phyloP scores from a whole-genome alignment of 1,140 invertebrate species.

The Hyles euphorbiae region DNA sequence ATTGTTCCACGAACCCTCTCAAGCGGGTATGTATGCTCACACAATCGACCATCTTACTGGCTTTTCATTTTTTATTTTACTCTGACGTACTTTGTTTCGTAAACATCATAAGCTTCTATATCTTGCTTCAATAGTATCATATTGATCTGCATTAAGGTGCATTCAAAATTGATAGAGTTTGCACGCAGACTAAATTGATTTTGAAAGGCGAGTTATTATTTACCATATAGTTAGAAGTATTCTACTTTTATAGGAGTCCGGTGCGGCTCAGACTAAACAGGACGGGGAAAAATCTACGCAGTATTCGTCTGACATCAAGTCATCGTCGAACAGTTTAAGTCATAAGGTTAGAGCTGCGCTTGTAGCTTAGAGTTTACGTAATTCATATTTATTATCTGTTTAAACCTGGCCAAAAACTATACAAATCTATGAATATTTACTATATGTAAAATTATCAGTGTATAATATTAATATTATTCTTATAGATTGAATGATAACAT shows the following conservation, averaged over 20 bases:
- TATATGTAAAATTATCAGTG: too few species aligned
- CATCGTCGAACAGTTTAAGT: constrained; percentile 15
- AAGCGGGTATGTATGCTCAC: constrained; percentile 34
- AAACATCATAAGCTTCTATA: too few species aligned
- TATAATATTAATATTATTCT: too few species aligned
- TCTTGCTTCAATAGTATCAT: too few species aligned
- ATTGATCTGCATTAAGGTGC: too few species aligned
- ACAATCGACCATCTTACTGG: not conserved
- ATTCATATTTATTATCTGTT: not conserved
- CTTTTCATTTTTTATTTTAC: too few species aligned
- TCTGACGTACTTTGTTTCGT: too few species aligned
- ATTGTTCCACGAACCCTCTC: constrained; percentile 23
- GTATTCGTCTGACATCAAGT: constrained; percentile 14
- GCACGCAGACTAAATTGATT: too few species aligned
- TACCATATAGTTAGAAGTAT: too few species aligned
- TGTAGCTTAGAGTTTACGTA: not conserved
- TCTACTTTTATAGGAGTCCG: constrained; percentile 21
- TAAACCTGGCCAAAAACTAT: not conserved
- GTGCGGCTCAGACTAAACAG: constrained; percentile 7
- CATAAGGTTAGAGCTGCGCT: constrained; percentile 15
- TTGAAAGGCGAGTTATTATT: too few species aligned
- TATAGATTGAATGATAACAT: too few species aligned
- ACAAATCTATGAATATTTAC: not conserved
- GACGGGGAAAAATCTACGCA: constrained; percentile 9
- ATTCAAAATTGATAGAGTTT: too few species aligned